A percentile compares a stretch with the other conserved stretches of the same genome.
Evolutionary conservation across 1,140 invertebrate species (phyloP).

Genomic region (Zophobas atratus): DNA sequence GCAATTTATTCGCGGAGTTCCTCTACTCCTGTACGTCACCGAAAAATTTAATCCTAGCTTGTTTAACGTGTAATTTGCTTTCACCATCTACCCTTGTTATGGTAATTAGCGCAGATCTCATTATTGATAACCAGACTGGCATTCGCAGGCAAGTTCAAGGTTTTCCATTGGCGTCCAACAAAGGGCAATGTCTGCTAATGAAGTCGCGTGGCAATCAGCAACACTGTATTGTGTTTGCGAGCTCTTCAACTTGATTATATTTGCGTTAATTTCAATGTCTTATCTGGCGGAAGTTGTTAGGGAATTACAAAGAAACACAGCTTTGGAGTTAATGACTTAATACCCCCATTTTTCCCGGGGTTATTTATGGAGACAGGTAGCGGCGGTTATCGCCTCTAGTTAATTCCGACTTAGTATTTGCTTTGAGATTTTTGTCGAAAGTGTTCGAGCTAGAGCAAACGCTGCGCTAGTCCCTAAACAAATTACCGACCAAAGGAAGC

Average conservation of each 20-base stretch:
- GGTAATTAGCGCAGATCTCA: not conserved
- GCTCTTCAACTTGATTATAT: constrained; percentile 18
- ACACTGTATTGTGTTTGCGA: constrained; percentile 22
- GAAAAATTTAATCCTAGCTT: no score
- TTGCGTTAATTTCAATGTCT: constrained; percentile 15
- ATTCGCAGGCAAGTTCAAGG: not conserved
- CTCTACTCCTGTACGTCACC: no score
- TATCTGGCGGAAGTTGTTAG: constrained; percentile 19
- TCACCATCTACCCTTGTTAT: not conserved
- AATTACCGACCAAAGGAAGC: not conserved
- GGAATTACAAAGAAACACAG: constrained; percentile 25
- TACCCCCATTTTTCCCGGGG: not conserved
- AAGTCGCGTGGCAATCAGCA: constrained; percentile 11
- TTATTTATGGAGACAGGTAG: not conserved
- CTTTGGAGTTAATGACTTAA: constrained; percentile 34
- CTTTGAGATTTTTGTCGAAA: no score
- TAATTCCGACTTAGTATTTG: not conserved
- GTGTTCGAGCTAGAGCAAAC: no score
- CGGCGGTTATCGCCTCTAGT: not conserved
- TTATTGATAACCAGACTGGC: not conserved
- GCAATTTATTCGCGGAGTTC: no score
- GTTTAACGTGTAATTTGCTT: no score
- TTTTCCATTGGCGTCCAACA: not conserved
- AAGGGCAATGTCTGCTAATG: not conserved
- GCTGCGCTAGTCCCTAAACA: not conserved